phyloP scores from a whole-genome alignment of 2,888 invertebrate genomes.

The Eristalis arbustorum region DNA sequence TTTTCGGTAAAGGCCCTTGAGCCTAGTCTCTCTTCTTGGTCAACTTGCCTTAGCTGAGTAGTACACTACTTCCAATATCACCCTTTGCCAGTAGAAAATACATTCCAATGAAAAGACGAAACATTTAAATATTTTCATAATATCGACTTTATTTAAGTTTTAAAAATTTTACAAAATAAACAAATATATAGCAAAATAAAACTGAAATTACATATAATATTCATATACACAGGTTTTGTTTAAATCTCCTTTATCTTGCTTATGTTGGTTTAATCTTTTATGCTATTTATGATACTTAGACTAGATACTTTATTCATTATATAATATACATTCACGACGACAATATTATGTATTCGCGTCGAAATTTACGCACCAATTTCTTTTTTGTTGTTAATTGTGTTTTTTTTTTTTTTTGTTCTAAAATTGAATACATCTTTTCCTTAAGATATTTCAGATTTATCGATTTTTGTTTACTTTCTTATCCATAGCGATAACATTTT shows the following conservation, averaged over 20 bases:
- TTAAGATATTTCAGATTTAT: constrained; percentile 27
- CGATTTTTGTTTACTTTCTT: background rate
- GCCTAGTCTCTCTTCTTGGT: too few relatives aligned
- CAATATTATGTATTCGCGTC: background rate
- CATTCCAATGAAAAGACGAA: too few relatives aligned
- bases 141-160: constrained; percentile 66
- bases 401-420: constrained; percentile 10
- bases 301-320: constrained; percentile 21
- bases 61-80: too few relatives aligned
- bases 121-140: constrained; percentile 41
- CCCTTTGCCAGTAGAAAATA: too few relatives aligned
- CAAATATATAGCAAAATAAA: constrained; percentile 68
- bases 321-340: constrained; percentile 45
- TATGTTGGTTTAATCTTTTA: constrained; percentile 19
- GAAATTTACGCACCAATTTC: constrained; percentile 19
- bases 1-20: too few relatives aligned
- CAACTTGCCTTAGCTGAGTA: too few relatives aligned
- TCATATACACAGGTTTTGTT: constrained; percentile 63
- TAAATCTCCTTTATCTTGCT: constrained; percentile 25
- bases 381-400: constrained; percentile 7
- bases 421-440: constrained; percentile 6
- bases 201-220: constrained; percentile 65
- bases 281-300: constrained; percentile 35
- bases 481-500: constrained; percentile 16
- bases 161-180: constrained; percentile 69